phyloP scores from a whole-genome alignment of 92 coral and sea anemone genomes.

The Zoanthus sociatus region DNA sequence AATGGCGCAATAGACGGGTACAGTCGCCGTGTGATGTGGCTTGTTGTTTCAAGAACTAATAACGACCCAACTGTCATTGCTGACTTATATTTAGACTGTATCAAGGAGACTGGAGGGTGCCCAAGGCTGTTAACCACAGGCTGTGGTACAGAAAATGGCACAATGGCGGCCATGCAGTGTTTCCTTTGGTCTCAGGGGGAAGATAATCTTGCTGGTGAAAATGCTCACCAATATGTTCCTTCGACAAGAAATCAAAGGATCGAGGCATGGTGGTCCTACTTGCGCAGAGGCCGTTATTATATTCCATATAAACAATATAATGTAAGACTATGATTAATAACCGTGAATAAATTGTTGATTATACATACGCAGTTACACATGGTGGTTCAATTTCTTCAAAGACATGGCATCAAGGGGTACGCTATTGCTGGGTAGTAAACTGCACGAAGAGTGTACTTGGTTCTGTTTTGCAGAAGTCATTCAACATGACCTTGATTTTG shows the following conservation, averaged over 20 bases:
- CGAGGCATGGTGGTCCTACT: conserved; percentile 70
- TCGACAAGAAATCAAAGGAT: conserved; percentile 76
- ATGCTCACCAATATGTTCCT: conserved; percentile 66
- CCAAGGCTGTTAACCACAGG: conserved; percentile 59
- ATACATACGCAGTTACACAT: background rate
- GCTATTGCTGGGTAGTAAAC: background rate
- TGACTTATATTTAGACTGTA: conserved; percentile 46
- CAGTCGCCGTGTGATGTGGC: conserved; percentile 47
- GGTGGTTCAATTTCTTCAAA: conserved; percentile 60
- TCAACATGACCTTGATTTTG: conserved; percentile 18
- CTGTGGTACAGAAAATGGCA: conserved; percentile 47
- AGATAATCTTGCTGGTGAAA: conserved; percentile 56
- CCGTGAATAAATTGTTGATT: too few relatives aligned
- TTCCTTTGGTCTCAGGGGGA: conserved; percentile 43
- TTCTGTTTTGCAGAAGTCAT: conserved; percentile 48
- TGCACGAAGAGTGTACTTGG: conserved; percentile 32
- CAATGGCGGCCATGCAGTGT: conserved; percentile 33
- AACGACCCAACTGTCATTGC: conserved; percentile 41
- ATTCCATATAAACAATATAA: too few relatives aligned
- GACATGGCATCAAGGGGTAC: conserved; percentile 30
- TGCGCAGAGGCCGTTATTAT: conserved; percentile 53
- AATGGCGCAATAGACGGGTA: conserved; percentile 47
- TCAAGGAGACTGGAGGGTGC: conserved; percentile 58
- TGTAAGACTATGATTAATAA: too few relatives aligned
- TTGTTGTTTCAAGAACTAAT: conserved; percentile 25